Evolutionary conservation across 2,888 invertebrate species (phyloP).

Genomic region (Drosophila pseudotakahashii): DNA sequence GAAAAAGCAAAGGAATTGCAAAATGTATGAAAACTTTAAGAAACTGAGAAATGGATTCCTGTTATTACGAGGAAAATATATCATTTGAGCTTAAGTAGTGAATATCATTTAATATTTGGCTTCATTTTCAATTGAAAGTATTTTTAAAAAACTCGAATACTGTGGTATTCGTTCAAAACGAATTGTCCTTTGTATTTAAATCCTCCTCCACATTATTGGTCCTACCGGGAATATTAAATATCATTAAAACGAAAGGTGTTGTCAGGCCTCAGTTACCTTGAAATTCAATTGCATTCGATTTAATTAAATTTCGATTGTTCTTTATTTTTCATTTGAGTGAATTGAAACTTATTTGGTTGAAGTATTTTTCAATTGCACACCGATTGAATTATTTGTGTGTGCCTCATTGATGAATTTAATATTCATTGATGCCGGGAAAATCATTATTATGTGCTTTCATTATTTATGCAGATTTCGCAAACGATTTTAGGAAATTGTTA

Average conservation of each 20-base stretch:
- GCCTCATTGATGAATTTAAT: slow-evolving; percentile 17
- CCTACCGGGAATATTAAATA: slow-evolving; percentile 20
- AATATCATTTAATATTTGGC: not conserved
- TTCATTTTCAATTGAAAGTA: not conserved
- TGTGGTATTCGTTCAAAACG: not conserved
- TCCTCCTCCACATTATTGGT: not conserved
- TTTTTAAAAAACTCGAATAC: not conserved
- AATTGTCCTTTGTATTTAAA: not conserved
- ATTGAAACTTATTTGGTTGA: not conserved
- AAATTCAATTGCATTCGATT: slow-evolving; percentile 19
- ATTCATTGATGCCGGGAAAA: slow-evolving; percentile 13
- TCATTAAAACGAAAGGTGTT: slow-evolving; percentile 21
- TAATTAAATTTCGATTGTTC: slow-evolving; percentile 30
- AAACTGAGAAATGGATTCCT: not conserved
- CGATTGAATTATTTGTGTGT: slow-evolving; percentile 12
- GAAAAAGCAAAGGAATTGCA: too few species aligned
- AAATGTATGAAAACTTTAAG: not conserved
- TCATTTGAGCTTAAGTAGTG: too few species aligned
- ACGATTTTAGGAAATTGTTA: slow-evolving; percentile 35
- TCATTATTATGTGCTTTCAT: slow-evolving; percentile 29
- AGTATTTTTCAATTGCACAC: slow-evolving; percentile 1
- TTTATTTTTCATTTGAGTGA: slow-evolving; percentile 5
- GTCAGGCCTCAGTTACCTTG: slow-evolving; percentile 2
- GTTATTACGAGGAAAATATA: not conserved
- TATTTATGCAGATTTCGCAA: slow-evolving; percentile 29